Percentiles rank a stretch among this genome's conserved stretches.
Evolutionary conservation across 1,140 invertebrate genomes (phyloP).

Genomic region (Macrobrachium rosenbergii): DNA sequence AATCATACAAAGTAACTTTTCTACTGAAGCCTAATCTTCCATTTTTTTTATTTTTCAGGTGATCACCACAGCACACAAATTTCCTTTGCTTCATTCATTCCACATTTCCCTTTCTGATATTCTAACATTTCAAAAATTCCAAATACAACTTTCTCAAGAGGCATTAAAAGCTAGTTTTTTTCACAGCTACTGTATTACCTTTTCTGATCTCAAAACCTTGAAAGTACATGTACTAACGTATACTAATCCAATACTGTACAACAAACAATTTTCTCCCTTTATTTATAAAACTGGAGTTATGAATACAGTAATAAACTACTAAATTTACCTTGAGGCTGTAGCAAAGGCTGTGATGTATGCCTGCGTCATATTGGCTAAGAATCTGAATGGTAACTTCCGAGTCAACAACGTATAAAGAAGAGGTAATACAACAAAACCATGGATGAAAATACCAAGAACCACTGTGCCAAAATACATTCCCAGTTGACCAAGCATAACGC

Average conservation of each 20-base stretch:
- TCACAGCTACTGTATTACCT: too few relatives aligned
- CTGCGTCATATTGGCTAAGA: constrained; percentile 86
- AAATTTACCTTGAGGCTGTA: constrained; percentile 86
- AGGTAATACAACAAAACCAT: constrained; percentile 90
- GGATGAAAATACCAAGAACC: constrained; percentile 87
- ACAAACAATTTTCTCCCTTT: background rate
- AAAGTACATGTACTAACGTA: too few relatives aligned
- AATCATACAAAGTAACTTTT: too few relatives aligned
- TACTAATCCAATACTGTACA: too few relatives aligned
- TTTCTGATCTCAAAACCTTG: too few relatives aligned
- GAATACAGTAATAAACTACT: too few relatives aligned
- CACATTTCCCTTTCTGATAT: too few relatives aligned
- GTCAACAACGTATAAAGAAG: constrained; percentile 85
- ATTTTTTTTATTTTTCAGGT: too few relatives aligned
- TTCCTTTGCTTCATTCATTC: too few relatives aligned
- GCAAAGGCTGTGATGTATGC: constrained; percentile 92
- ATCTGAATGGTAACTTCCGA: constrained; percentile 83
- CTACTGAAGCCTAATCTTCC: too few relatives aligned
- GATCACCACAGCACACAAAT: too few relatives aligned
- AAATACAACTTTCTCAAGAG: background rate
- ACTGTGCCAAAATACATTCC: constrained; percentile 94
- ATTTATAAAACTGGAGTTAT: too few relatives aligned
- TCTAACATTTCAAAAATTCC: background rate
- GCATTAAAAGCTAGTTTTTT: background rate
- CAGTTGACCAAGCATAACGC: constrained; percentile 84